Evolutionary conservation across 2,797 vertebrate species (phyloP).

Genomic region (Sebastes iracundus): DNA sequence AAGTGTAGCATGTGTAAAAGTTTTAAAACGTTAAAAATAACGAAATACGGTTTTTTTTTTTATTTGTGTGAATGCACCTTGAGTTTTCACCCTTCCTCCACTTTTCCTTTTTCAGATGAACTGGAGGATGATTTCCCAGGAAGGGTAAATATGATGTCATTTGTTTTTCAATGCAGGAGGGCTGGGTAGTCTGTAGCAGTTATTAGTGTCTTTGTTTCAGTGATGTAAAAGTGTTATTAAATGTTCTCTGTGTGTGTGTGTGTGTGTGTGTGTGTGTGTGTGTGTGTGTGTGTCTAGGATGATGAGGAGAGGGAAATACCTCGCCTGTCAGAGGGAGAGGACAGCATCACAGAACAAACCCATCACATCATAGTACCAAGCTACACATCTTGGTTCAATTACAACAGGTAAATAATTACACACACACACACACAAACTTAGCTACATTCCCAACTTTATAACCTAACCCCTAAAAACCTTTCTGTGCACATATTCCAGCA

Average conservation of each 20-base stretch:
- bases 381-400: slow-evolving; percentile 97
- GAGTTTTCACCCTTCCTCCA: background rate
- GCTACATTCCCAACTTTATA: background rate
- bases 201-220: background rate
- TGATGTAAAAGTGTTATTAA: background rate
- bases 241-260: background rate
- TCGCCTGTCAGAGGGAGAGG: slow-evolving; percentile 90
- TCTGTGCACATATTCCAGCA: slow-evolving; percentile 72
- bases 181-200: background rate
- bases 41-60: background rate
- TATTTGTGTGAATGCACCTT: background rate
- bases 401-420: slow-evolving; percentile 88
- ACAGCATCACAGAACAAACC: slow-evolving; percentile 93
- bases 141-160: slow-evolving; percentile 85
- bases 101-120: slow-evolving; percentile 86
- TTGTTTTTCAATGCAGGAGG: background rate
- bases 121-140: slow-evolving; percentile 93
- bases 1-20: background rate
- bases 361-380: slow-evolving; percentile 98
- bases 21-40: background rate
- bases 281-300: slow-evolving; percentile 80
- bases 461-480: background rate
- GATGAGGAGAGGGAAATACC: slow-evolving; percentile 92
- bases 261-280: slow-evolving; percentile 30
- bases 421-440: background rate